Evolutionary conservation across 2,888 invertebrate species (phyloP).

Genomic region (Yponomeuta evonymella): DNA sequence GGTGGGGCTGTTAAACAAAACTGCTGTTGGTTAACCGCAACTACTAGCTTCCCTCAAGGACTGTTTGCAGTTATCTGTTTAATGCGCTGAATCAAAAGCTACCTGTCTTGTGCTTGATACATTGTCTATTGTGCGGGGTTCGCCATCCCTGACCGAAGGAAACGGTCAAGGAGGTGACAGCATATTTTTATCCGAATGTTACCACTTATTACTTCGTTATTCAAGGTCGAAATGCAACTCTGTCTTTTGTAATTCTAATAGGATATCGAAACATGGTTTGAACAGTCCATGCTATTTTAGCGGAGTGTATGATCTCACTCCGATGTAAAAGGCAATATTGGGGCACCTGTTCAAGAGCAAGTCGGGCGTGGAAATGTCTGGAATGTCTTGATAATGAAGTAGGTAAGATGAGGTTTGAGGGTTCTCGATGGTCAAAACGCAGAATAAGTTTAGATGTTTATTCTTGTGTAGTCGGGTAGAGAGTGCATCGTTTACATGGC

Average conservation of each 20-base stretch:
- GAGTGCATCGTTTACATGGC: too few species aligned
- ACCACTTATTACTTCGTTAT: background rate
- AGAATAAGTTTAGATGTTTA: too few species aligned
- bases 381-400: conserved; percentile 43
- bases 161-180: conserved; percentile 10
- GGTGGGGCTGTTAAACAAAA: conserved; percentile 9
- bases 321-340: conserved; percentile 3
- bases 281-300: background rate
- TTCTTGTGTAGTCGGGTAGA: too few species aligned
- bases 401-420: too few species aligned
- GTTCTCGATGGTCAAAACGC: too few species aligned
- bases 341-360: conserved; percentile 14
- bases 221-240: background rate
- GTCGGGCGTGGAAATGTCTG: conserved; percentile 44
- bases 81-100: conserved; percentile 1
- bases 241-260: background rate
- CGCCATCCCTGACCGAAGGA: conserved; percentile 14
- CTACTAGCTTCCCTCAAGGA: conserved; percentile 11
- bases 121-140: conserved; percentile 11
- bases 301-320: background rate
- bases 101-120: conserved; percentile 9
- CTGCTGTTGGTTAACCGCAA: conserved; percentile 14
- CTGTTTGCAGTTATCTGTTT: conserved; percentile 12
- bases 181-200: background rate
- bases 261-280: background rate